Evolutionary conservation across 2,113 vertebrate species (phyloP), one percentile per base, ranked within the genome.

Genomic region (Gnathonemus echidnorhynchus): DNA sequence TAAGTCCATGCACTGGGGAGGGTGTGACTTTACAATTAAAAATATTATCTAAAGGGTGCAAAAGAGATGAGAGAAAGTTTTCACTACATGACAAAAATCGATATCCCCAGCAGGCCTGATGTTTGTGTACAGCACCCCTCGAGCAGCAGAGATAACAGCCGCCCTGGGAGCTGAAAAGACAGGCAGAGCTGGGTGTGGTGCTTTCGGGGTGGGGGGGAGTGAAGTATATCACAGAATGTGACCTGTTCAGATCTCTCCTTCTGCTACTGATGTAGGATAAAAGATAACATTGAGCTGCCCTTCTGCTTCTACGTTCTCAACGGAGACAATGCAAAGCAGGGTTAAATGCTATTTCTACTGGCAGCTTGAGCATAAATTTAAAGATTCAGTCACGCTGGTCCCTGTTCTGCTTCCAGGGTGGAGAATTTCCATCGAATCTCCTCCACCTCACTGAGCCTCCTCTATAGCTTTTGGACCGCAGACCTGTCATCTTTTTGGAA

Each of bases 51-150:
- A 46, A 53, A 84, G 35, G 77, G 21, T 27, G 89, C 66, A 58
- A 84, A 46, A n/a, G 49, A 89, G 49, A 89, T 50, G 83, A 90
- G 92, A 90, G 87, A 89, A 91, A 86, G 90, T 92, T 92, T 91
- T 92, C 91, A 90, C 90, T 91, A 70, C 49, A 91, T 89, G 77
- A 88, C 77, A 50, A 87, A 80, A 49, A 91, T 90, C 88, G 90
- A 91, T 93, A 90, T 53, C 89, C 89, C 88, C 90, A 91, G 92
- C 88, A 89, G 62, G 74, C 70, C 89, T 88, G 89, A 90, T 89
- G 89, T 50, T 91, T 90, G 90, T 91, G 90, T 90, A 31, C 86
- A 21, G 85, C 87, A 50, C 50, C 62, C 88, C 88, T 91, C 53
- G 21, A 35, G 77, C n/a, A 56, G n/a, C 88, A 89, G 83, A 86